Evolutionary conservation across 2,113 vertebrate genomes (phyloP).

Genomic region (Ochotona princeps): DNA sequence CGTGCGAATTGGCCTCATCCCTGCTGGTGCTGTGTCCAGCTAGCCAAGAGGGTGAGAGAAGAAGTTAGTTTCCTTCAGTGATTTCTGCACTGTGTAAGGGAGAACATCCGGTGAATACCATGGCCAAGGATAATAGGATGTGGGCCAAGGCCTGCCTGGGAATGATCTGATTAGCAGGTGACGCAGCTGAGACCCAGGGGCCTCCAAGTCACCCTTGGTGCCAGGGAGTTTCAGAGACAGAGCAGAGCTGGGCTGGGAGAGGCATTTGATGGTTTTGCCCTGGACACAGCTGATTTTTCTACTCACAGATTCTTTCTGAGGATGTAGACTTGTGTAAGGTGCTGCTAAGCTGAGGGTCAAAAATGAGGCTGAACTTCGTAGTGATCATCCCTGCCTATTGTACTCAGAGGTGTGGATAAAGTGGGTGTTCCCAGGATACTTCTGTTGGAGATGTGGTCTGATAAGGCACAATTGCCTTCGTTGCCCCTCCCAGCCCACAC

Average conservation of each 20-base stretch:
- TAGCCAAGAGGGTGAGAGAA: neutral
- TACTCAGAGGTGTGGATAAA: neutral
- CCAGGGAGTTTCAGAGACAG: neutral
- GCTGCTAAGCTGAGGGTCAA: neutral
- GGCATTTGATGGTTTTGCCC: neutral
- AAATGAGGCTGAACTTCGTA: neutral
- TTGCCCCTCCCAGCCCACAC: neutral
- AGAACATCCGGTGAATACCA: neutral
- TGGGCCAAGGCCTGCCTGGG: neutral
- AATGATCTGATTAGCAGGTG: neutral
- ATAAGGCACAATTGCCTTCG: neutral
- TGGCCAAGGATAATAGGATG: neutral
- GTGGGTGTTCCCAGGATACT: rapidly evolving
- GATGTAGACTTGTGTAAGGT: neutral
- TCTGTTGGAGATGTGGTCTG: neutral
- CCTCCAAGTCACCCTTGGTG: no score
- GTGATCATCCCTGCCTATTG: neutral
- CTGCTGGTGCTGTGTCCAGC: neutral
- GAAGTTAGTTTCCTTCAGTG: neutral
- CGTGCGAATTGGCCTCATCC: neutral
- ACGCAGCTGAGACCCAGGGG: neutral
- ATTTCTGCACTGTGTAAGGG: neutral
- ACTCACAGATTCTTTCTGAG: neutral
- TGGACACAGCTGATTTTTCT: neutral
- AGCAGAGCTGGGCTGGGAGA: neutral